Evolutionary conservation across 23 tunicate species (phyloP), one percentile per base, ranked within the genome.

Genomic region (Trididemnum miniatum): DNA sequence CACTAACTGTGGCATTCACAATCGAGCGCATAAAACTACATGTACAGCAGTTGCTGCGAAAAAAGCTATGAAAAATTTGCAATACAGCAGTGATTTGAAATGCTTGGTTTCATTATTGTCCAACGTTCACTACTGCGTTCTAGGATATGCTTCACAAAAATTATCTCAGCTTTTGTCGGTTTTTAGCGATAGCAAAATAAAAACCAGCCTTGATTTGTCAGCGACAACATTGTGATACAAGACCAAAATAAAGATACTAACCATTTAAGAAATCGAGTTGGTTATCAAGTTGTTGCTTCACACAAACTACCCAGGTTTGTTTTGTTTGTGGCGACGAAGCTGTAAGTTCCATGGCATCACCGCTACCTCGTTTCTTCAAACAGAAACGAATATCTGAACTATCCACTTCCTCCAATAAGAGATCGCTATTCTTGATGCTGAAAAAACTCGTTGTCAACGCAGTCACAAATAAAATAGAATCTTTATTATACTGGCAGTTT

Each of bases 211-310:
- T 12, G 12, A 49, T 49, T 49, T 9, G 57, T 49, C 57, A 49
- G 57, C 18, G 57, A 12, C 57, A 9, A 9, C 18, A 18, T 18
- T 49, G 57, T 49, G 12, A n/a, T n/a, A n/a, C n/a, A n/a, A n/a
- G n/a, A n/a, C n/a, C n/a, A n/a, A n/a, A n/a, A n/a, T n/a, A n/a
- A n/a, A n/a, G 69, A 7, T n/a, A 71, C 71, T 67, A 39, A 93
- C 98, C 98, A 28, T 84, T 88, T 27, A 93, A 44, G 51, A 93
- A 93, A 59, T 88, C 92, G 24, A 49, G 35, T 65, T 93, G 98
- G 27, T 65, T 88, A 35, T 93, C 98, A 12, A 93, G 89, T 31
- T 89, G 93, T 69, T 84, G 87, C 50, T 54, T 77, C 9, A 93
- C 77, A 22, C n/a, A 31, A 2, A 62, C 59, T 26, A 93, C 60